Percentiles rank a stretch among this genome's conserved stretches.
Conservation (phyloP, 2,888 invertebrate genomes). For the Stenoptilia bipunctidactyla region DNA sequence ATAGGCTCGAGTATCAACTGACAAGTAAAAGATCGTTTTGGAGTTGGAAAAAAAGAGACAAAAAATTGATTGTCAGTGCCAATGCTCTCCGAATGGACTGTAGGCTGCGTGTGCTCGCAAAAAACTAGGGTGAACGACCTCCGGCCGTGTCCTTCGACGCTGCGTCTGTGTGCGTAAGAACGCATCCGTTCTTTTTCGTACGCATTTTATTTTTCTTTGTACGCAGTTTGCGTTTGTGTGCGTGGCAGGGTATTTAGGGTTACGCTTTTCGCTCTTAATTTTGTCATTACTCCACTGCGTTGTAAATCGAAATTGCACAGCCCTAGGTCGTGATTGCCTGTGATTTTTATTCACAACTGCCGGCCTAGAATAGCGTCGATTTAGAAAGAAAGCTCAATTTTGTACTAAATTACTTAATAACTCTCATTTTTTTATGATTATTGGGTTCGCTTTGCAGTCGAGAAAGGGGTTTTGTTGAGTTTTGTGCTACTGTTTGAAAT, state of each 20-base stretch:
- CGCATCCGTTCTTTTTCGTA: slow-evolving; percentile 29
- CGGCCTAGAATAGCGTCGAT: neutral
- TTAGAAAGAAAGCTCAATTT: slow-evolving; percentile 5
- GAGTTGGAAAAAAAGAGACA: slow-evolving; percentile 20
- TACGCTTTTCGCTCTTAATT: slow-evolving; percentile 42
- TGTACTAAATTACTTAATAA: slow-evolving; percentile 9
- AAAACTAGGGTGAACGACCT: slow-evolving; percentile 62
- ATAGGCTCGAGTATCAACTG: slow-evolving; percentile 36
- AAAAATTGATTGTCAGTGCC: slow-evolving; percentile 33
- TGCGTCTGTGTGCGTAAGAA: slow-evolving; percentile 36
- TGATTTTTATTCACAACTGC: neutral
- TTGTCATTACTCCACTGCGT: slow-evolving; percentile 41
- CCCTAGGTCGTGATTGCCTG: slow-evolving; percentile 23
- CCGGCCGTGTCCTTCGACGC: slow-evolving; percentile 60
- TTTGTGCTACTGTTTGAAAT: too few species aligned
- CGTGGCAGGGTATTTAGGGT: slow-evolving; percentile 20
- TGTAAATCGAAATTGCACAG: slow-evolving; percentile 30
- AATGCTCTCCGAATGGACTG: slow-evolving; percentile 54
- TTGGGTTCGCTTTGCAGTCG: slow-evolving; percentile 5
- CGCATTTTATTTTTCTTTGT: slow-evolving; percentile 13
- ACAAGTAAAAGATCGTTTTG: slow-evolving; percentile 49
- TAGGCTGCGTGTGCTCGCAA: slow-evolving; percentile 54
- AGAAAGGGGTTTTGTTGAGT: too few species aligned
- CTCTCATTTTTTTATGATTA: neutral
- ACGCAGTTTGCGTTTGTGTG: slow-evolving; percentile 30